A percentile compares a stretch with the other conserved stretches of the same genome.
Evolutionary conservation across 2,113 vertebrate species (phyloP).

Genomic region (Neolamprologus caudopunctatus): DNA sequence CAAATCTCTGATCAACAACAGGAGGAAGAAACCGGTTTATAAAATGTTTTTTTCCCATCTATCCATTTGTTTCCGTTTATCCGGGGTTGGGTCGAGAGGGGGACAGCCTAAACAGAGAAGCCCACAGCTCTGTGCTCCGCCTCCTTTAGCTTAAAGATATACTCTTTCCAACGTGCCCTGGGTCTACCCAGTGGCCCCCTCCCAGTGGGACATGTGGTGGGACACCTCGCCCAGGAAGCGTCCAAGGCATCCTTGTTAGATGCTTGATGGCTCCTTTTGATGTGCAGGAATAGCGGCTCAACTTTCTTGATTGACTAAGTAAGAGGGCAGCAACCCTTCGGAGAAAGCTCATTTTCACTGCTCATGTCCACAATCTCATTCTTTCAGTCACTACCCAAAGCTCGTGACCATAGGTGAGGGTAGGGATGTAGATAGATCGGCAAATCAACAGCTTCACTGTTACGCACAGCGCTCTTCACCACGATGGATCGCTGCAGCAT

Average conservation of each 20-base stretch:
- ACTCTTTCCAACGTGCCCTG: not conserved
- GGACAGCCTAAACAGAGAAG: not conserved
- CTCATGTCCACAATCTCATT: not conserved
- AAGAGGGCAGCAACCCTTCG: accelerated
- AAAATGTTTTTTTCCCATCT: not conserved
- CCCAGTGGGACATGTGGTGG: not conserved
- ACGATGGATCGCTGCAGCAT: not conserved
- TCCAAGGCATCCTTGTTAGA: not conserved
- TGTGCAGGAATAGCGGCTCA: not conserved
- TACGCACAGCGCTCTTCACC: not conserved
- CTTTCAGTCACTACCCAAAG: not conserved
- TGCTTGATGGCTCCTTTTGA: not conserved
- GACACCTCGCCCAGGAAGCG: not conserved
- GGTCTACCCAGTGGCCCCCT: not conserved
- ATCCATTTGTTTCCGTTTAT: not conserved
- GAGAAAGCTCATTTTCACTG: not conserved
- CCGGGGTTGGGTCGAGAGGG: accelerated
- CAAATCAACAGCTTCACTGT: accelerated
- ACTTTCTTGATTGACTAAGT: not conserved
- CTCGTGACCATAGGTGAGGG: not conserved
- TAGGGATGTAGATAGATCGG: not conserved
- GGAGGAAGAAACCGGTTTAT: not conserved
- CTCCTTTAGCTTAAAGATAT: not conserved
- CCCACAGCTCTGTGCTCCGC: not conserved
- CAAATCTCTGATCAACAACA: not conserved